Evolutionary conservation across 2,888 invertebrate species (phyloP), one percentile per base, ranked within the genome.

Genomic region (Ormyrus labotus): DNA sequence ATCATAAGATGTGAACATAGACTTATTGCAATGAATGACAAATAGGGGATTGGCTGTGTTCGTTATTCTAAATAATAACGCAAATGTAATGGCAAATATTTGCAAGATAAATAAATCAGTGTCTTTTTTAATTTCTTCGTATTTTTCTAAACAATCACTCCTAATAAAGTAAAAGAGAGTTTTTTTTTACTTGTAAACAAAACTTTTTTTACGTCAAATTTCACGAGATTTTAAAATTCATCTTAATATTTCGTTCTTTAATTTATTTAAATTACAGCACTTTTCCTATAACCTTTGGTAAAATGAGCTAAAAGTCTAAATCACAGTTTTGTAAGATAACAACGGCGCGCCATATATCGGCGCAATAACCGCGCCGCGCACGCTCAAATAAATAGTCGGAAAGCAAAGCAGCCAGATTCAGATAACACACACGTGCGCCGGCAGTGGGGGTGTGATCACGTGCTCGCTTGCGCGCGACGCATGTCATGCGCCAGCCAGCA

Each of bases 31-130:
- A 77, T 80, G 70, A 75, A 78, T 77, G 73, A 73, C 58, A 67
- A 13, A 69, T 80, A 80, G 68, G 68, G 57, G 72, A 82, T 80
- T 78, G 82, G 82, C 82, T 82, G 82, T 82, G 82, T 71, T 73
- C 67, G 61, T 80, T 64, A 78, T 73, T 78, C 74, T 78, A 78
- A 78, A 73, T 71, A 63, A 68, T 78, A 74, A 78, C 13, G 58
- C 65, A 68, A 48, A 80, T 80, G 80, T 80, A 80, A 74, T 64
- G 60, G 53, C 73, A 9, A 82, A 69, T 78, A 67, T 80, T 74
- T 78, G 80, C 57, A 74, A 71, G 70, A 58, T 48, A 75, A 80
- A 79, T 76, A 73, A 79, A 81, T 72, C n/a, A 58, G 48, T 80
- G 80, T 80, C 63, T 78, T 82, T 82, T 82, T 13, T 61, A 71